phyloP scores from a whole-genome alignment of 2,888 invertebrate genomes.

The Cartodere bifasciata region DNA sequence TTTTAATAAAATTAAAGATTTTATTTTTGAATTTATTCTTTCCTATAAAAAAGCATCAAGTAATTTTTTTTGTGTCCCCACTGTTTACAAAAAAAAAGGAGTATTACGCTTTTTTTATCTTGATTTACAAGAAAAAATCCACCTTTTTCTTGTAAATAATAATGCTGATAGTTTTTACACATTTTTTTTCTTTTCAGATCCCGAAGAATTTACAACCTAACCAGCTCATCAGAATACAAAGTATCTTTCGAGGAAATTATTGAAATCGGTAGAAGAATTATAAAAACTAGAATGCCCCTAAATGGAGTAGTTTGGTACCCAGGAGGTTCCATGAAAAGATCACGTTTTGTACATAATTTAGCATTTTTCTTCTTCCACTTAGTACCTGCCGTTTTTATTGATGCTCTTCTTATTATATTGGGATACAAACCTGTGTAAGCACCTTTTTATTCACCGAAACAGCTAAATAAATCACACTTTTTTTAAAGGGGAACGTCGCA shows the following conservation, averaged over 20 bases:
- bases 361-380: conserved; percentile 78
- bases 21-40: too few species aligned
- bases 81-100: too few species aligned
- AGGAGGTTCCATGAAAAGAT: conserved; percentile 70
- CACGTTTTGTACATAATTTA: conserved; percentile 53
- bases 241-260: conserved; percentile 79
- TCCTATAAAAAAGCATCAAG: too few species aligned
- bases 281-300: conserved; percentile 61
- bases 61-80: too few species aligned
- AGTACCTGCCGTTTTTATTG: conserved; percentile 76
- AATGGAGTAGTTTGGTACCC: conserved; percentile 70
- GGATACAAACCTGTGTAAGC: conserved; percentile 79
- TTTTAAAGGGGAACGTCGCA: too few species aligned
- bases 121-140: too few species aligned
- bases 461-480: too few species aligned
- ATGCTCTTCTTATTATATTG: conserved; percentile 58
- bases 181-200: conserved; percentile 39
- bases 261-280: conserved; percentile 57
- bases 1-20: too few species aligned
- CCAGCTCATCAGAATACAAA: conserved; percentile 15
- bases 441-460: too few species aligned
- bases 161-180: neutral
- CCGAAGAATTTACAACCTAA: conserved; percentile 64
- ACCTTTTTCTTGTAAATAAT: too few species aligned
- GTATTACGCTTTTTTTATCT: too few species aligned